Base-by-base conservation (phyloP, 2,113 vertebrate genomes). In the Globicephala melas region DNA sequence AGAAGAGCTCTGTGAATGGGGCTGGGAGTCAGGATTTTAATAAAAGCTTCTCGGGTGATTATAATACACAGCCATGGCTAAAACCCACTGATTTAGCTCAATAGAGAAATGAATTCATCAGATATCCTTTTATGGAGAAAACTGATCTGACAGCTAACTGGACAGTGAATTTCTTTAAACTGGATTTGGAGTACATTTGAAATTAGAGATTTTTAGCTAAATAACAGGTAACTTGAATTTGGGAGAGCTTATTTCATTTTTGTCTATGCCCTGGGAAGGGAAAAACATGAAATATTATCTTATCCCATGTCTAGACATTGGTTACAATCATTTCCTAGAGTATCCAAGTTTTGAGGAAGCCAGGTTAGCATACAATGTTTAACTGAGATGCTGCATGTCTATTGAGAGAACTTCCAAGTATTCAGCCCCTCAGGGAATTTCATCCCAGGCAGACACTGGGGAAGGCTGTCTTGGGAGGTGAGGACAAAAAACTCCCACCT, bases 181-280 rank as follows among this genome's bases (percentile, higher is more conserved):
- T 73, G 20, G 23, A 68, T 31, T 67, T 94, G 55, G 62, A 79
- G 7, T 55, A 82, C n/a, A 47, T 95, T 97, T 97, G 76, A 55
- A 92, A 71, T 91, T 97, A 65, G 62, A 91, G 31, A 55, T 62
- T 38, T 18, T 80, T 79, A 62, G 76, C 47, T 91, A 38, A 86
- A 47, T 83, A 58, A 53, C 60, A 87, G 36, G 70, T 88, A 68
- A 21, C n/a, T 84, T 68, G 60, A 58, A 31, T 47, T 83, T 87
- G 41, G 41, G 31, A 33, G 77, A 76, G 60, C 36, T 77, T 36
- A 81, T 91, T 91, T 76, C 74, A 95, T 76, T 88, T 94, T 81
- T 91, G 20, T 67, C 36, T 77, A 17, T 83, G 58, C 20, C 41
- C 36, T 15, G 1, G 50, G 50, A 91, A 94, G 21, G 67, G 11